Evolutionary conservation across 2,113 vertebrate genomes (phyloP).

Genomic region (Pseudorhombus dupliciocellatus): DNA sequence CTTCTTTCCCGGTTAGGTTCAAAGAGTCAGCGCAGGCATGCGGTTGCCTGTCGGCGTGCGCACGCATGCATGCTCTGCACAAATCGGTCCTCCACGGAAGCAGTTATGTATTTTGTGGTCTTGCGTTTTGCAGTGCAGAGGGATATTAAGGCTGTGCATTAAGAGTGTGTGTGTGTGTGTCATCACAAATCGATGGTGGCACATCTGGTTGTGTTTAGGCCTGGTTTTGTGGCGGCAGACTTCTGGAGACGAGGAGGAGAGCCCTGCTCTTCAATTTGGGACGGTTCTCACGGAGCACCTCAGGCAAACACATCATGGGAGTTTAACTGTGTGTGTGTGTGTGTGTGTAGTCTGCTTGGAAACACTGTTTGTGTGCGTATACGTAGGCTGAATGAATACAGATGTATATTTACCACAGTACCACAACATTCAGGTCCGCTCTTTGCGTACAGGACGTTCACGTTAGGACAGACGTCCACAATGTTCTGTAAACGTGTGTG

Average conservation of each 20-base stretch:
- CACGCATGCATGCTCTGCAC: conserved; percentile 23
- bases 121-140: conserved; percentile 11
- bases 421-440: conserved; percentile 6
- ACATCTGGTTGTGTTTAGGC: conserved; percentile 80
- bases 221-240: conserved; percentile 73
- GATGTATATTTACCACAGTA: conserved; percentile 32
- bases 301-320: conserved; percentile 38
- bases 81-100: conserved; percentile 27
- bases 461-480: conserved; percentile 1
- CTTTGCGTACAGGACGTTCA: neutral
- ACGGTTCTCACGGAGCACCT: conserved; percentile 73
- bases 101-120: conserved; percentile 57
- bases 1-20: conserved; percentile 46
- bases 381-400: conserved; percentile 15
- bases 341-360: conserved; percentile 29
- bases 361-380: conserved; percentile 19
- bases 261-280: conserved; percentile 75
- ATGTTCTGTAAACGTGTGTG: neutral
- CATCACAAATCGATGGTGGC: conserved; percentile 69
- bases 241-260: conserved; percentile 72
- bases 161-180: conserved; percentile 49
- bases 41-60: conserved; percentile 14
- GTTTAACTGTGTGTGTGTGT: conserved; percentile 19
- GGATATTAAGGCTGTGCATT: conserved; percentile 64
- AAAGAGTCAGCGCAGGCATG: conserved; percentile 32